Conservation (phyloP, 2,113 vertebrate species). For the Mastomys natalensis region DNA sequence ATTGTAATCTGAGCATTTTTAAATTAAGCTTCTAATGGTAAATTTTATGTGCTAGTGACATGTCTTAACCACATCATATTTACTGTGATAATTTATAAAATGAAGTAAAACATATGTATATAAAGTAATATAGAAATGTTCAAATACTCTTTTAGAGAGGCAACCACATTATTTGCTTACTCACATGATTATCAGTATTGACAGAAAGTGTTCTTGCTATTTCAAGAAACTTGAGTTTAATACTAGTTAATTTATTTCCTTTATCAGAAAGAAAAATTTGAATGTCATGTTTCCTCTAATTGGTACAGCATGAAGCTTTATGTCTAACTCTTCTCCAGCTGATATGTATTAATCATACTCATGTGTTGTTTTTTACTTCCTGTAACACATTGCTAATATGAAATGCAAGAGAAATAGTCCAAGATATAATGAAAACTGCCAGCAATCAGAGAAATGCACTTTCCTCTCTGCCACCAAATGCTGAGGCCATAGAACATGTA, state of each 20-base stretch:
- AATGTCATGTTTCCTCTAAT: not conserved
- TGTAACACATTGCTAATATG: not conserved
- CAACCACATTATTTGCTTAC: slow-evolving; percentile 16
- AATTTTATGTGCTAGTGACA: slow-evolving; percentile 12
- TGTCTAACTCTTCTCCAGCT: not conserved
- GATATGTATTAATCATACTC: not conserved
- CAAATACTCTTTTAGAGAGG: slow-evolving; percentile 14
- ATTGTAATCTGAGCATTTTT: not conserved
- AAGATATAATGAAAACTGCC: not conserved
- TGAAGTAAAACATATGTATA: not conserved
- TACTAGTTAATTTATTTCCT: not conserved
- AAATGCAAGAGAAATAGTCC: slow-evolving; percentile 54
- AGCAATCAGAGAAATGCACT: slow-evolving; percentile 35
- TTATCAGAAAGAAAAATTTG: slow-evolving; percentile 31
- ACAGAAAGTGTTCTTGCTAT: slow-evolving; percentile 16
- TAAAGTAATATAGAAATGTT: not conserved
- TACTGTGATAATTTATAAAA: slow-evolving; percentile 44
- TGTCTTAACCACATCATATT: slow-evolving; percentile 15
- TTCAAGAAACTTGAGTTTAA: slow-evolving; percentile 60
- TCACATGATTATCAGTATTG: slow-evolving; percentile 40
- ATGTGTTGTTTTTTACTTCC: slow-evolving; percentile 19
- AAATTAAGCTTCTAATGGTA: not conserved
- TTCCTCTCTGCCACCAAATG: slow-evolving; percentile 54
- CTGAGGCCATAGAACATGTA: slow-evolving; percentile 52
- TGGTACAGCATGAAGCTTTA: not conserved